These are phyloP conservation scores for Cataglyphis hispanica DNA, from an alignment of 1,140 invertebrate genomes.

Conservation along the genomic window DNA sequence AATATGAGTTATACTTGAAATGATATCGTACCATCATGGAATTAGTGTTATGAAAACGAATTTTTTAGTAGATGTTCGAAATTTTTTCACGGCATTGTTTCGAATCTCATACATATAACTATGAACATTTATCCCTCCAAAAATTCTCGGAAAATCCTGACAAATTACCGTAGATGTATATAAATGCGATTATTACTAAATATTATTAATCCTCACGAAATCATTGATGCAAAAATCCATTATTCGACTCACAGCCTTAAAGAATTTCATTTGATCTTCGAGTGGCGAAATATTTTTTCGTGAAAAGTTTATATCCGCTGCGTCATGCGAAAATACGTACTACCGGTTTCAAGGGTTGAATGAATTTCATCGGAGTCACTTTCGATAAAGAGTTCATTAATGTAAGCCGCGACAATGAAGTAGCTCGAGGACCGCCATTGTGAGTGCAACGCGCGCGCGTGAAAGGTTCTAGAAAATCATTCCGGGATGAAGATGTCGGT, in stretches of 20 bases:
- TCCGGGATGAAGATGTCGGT: conserved; percentile 37
- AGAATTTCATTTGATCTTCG: neutral
- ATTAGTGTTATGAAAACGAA: neutral
- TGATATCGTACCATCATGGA: neutral
- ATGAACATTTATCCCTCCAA: neutral
- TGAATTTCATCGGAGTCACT: conserved; percentile 36
- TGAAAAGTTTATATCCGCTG: conserved; percentile 9
- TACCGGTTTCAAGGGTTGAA: conserved; percentile 26
- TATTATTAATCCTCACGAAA: neutral
- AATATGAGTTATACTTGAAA: neutral
- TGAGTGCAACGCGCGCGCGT: conserved; percentile 20
- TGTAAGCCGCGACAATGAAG: conserved; percentile 28
- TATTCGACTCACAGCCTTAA: neutral
- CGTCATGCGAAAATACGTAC: conserved; percentile 30
- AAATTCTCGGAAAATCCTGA: neutral
- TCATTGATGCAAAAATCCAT: conserved; percentile 8
- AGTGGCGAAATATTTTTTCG: neutral
- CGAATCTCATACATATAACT: neutral
- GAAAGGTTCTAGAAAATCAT: conserved; percentile 56
- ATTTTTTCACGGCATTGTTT: neutral
- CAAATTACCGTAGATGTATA: conserved; percentile 19
- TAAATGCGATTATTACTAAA: conserved; percentile 11
- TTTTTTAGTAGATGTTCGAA: neutral
- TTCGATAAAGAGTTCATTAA: conserved; percentile 53
- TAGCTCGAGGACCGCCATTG: conserved; percentile 35